Evolutionary conservation across 1,140 invertebrate genomes (phyloP).

Genomic region (Rhagoletis zephyria): DNA sequence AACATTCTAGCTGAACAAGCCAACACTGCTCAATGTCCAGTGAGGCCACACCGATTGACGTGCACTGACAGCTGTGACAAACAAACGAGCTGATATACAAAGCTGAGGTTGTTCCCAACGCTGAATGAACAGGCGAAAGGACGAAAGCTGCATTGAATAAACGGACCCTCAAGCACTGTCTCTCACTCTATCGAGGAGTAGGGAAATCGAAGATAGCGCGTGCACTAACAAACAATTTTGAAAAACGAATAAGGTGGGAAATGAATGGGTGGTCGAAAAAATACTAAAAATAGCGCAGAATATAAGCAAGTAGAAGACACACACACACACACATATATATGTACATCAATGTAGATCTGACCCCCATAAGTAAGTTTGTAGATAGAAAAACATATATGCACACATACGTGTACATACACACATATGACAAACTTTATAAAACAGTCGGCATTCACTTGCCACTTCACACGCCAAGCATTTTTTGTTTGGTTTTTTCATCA

Average conservation of each 20-base stretch:
- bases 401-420: background rate
- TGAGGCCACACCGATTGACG: constrained; percentile 44
- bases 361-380: background rate
- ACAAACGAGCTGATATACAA: background rate
- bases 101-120: background rate
- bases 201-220: background rate
- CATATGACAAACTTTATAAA: background rate
- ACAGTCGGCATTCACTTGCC: background rate
- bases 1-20: background rate
- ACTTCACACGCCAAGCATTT: background rate
- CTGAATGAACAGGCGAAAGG: background rate
- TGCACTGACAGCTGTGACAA: constrained; percentile 41
- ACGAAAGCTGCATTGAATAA: background rate
- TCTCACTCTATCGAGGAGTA: background rate
- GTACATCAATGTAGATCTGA: background rate
- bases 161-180: background rate
- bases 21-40: constrained; percentile 10
- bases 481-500: background rate
- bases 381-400: background rate
- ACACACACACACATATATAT: background rate
- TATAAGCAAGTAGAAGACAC: background rate
- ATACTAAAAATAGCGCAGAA: background rate
- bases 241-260: background rate
- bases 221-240: background rate
- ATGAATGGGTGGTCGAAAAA: background rate